Conservation (phyloP, 1,140 invertebrate genomes). For the Stratiolaelaps scimitus region DNA sequence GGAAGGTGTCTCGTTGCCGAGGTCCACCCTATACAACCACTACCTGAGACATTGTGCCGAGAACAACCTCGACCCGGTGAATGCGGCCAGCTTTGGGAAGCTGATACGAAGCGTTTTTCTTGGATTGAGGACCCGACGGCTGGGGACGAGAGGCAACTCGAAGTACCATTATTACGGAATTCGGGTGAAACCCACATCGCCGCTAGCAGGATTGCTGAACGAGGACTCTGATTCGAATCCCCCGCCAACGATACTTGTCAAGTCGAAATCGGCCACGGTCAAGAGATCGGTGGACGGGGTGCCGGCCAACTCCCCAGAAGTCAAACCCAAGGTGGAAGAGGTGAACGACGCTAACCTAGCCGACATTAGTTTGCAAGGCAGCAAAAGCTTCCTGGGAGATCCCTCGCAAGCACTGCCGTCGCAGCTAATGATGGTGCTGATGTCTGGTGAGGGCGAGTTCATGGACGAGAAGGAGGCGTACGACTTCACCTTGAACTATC, state of each 20-base stretch:
- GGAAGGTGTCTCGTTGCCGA: constrained; percentile 87
- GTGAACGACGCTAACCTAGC: constrained; percentile 20
- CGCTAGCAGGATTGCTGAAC: constrained; percentile 52
- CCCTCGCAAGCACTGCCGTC: constrained; percentile 25
- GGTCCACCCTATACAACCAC: constrained; percentile 90
- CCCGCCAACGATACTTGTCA: not conserved
- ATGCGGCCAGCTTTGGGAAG: constrained; percentile 98
- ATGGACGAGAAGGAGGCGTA: constrained; percentile 28
- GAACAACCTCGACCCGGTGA: constrained; percentile 89
- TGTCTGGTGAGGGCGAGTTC: constrained; percentile 24
- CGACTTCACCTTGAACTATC: constrained; percentile 22
- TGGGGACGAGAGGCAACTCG: constrained; percentile 97
- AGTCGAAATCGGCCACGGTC: constrained; percentile 22
- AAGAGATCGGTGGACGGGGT: not conserved
- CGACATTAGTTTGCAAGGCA: constrained; percentile 6
- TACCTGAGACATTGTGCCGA: constrained; percentile 88
- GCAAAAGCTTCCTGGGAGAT: constrained; percentile 25
- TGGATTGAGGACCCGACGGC: constrained; percentile 74
- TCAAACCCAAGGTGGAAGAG: constrained; percentile 21
- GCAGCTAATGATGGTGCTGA: constrained; percentile 25
- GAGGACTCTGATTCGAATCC: constrained; percentile 39
- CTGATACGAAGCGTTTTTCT: constrained; percentile 94
- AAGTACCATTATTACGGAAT: constrained; percentile 99
- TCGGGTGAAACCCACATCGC: constrained; percentile 74
- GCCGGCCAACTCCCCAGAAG: constrained; percentile 3